phyloP scores from a whole-genome alignment of 2,797 vertebrate genomes.

The Bradypodion ventrale region DNA sequence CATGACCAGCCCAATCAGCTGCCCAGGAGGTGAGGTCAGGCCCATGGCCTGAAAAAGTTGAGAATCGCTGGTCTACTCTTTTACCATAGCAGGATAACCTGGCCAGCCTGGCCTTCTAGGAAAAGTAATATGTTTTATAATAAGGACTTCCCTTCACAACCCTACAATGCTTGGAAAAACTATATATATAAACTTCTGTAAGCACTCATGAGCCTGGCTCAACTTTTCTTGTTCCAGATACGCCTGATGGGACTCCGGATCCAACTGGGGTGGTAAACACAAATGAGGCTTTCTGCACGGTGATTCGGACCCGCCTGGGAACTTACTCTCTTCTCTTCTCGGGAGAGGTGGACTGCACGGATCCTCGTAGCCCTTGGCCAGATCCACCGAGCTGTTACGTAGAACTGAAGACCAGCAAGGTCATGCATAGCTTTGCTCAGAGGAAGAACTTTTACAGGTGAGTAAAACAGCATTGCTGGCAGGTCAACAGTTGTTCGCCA shows the following conservation, averaged over 20 bases:
- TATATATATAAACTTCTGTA: too few species aligned
- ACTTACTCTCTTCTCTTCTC: constrained; percentile 88
- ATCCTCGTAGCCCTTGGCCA: constrained; percentile 72
- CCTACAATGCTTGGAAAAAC: too few species aligned
- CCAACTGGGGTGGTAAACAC: constrained; percentile 87
- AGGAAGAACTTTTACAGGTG: constrained; percentile 89
- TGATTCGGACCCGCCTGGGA: constrained; percentile 85
- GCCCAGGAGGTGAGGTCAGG: too few species aligned
- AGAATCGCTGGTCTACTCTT: too few species aligned
- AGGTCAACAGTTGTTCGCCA: background rate
- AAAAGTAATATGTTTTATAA: too few species aligned
- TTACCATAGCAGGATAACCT: too few species aligned
- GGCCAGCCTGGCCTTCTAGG: too few species aligned
- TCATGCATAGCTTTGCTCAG: constrained; percentile 87
- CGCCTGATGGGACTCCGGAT: constrained; percentile 74
- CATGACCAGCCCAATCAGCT: too few species aligned
- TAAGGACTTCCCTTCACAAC: too few species aligned
- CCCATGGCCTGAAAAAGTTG: too few species aligned
- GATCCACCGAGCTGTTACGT: constrained; percentile 85
- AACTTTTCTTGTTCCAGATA: constrained; percentile 49
- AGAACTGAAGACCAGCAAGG: constrained; percentile 90
- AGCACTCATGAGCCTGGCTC: too few species aligned
- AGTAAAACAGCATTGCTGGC: background rate
- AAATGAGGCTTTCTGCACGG: constrained; percentile 90
- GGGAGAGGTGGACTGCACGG: constrained; percentile 89